A percentile compares a stretch with the other conserved stretches of the same genome.
Evolutionary conservation across 1,140 invertebrate species (phyloP).

Genomic region (Lanistes nyassanus): DNA sequence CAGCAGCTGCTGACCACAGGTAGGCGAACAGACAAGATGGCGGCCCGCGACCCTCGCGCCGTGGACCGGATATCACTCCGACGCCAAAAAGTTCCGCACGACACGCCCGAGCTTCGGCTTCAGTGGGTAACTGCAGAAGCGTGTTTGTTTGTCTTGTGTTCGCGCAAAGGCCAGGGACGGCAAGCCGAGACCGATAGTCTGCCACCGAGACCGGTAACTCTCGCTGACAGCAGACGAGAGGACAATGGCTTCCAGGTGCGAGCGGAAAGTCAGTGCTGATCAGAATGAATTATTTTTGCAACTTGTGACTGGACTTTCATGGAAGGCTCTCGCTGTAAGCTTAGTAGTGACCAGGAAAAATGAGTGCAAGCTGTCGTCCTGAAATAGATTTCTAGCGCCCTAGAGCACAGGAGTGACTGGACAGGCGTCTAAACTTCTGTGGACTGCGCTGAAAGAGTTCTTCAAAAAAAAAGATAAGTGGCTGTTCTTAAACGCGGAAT

Average conservation of each 20-base stretch:
- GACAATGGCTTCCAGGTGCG: conserved; percentile 9
- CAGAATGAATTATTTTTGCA: background rate
- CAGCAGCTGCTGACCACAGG: conserved; percentile 5
- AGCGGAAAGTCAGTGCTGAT: background rate
- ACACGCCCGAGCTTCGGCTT: background rate
- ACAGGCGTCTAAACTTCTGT: no score
- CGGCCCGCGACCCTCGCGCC: background rate
- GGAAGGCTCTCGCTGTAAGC: no score
- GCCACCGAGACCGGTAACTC: background rate
- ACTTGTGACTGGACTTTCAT: background rate
- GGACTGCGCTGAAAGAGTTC: no score
- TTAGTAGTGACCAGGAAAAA: no score
- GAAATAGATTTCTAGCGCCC: no score
- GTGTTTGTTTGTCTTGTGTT: conserved; percentile 22
- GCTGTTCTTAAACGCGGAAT: no score
- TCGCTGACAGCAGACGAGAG: background rate
- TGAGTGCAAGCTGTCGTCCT: no score
- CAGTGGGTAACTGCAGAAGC: conserved; percentile 8
- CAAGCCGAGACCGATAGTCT: conserved; percentile 17
- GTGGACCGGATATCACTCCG: conserved; percentile 15
- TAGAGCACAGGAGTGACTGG: no score
- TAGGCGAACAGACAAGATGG: background rate
- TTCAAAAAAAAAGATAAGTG: no score
- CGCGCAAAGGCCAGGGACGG: conserved; percentile 5
- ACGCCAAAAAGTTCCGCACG: conserved; percentile 16